Percentiles rank a stretch among this genome's conserved stretches.
These are phyloP conservation scores for Glaucidium brasilianum DNA, from an alignment of 2,113 vertebrate species.

Conservation along the genomic window DNA sequence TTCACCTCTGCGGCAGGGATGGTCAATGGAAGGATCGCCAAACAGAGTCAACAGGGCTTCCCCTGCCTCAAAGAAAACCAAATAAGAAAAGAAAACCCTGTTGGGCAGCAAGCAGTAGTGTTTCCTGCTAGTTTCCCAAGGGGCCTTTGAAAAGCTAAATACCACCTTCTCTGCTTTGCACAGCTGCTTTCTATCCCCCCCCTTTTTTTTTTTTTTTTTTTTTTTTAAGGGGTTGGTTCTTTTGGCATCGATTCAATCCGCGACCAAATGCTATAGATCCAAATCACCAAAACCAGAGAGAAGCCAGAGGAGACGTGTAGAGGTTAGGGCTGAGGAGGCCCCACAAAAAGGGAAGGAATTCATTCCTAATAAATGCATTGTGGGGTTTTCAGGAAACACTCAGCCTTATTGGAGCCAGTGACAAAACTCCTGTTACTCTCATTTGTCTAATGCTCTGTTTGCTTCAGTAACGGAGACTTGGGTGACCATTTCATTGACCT, in stretches of 20 bases:
- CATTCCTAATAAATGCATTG: constrained; percentile 27
- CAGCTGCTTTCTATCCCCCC: constrained; percentile 27
- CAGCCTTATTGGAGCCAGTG: background rate
- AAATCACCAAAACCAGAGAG: constrained; percentile 17
- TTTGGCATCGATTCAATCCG: constrained; percentile 15
- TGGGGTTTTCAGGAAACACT: constrained; percentile 15
- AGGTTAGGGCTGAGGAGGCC: constrained; percentile 41
- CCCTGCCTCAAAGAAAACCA: background rate
- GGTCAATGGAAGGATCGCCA: background rate
- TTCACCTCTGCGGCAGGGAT: background rate
- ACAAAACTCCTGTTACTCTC: background rate
- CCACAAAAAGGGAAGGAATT: constrained; percentile 48
- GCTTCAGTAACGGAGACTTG: background rate
- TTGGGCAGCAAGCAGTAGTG: background rate
- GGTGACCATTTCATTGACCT: background rate
- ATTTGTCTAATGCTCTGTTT: background rate
- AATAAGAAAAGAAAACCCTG: background rate
- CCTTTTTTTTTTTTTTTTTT: too few relatives aligned
- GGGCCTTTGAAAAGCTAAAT: background rate
- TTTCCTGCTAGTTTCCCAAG: background rate
- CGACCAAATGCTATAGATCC: background rate
- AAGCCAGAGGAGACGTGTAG: background rate
- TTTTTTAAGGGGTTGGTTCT: background rate
- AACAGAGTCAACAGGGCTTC: background rate
- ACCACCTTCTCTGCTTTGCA: background rate